Evolutionary conservation across 2,797 vertebrate genomes (phyloP).

Genomic region (Pteropus rufus): DNA sequence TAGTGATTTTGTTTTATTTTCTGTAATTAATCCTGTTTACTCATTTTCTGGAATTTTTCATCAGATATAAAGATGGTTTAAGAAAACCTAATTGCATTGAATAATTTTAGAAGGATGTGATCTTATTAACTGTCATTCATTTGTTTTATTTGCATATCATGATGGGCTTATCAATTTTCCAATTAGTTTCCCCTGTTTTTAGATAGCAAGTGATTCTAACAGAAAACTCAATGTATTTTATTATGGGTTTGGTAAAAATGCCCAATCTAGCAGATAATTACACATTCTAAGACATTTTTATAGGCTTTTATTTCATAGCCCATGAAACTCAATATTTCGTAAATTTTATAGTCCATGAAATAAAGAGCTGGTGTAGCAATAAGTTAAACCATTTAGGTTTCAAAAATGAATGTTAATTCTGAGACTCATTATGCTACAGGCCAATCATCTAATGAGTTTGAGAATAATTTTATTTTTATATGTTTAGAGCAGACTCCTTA

Average conservation of each 20-base stretch:
- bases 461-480: conserved; percentile 62
- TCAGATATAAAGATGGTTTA: conserved; percentile 68
- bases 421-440: conserved; percentile 61
- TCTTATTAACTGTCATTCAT: conserved; percentile 73
- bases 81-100: conserved; percentile 58
- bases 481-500: conserved; percentile 36
- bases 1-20: conserved; percentile 75
- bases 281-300: conserved; percentile 81
- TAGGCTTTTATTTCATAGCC: conserved; percentile 81
- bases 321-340: conserved; percentile 81
- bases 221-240: conserved; percentile 70
- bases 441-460: conserved; percentile 62
- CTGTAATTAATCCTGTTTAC: conserved; percentile 79
- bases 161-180: conserved; percentile 74
- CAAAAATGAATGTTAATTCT: conserved; percentile 80
- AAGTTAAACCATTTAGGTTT: conserved; percentile 72
- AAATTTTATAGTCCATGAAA: conserved; percentile 84
- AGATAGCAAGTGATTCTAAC: conserved; percentile 68
- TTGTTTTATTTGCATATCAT: conserved; percentile 71
- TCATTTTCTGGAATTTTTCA: conserved; percentile 56
- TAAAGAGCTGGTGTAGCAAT: conserved; percentile 78
- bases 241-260: conserved; percentile 76
- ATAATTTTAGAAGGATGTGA: conserved; percentile 56
- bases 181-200: conserved; percentile 71
- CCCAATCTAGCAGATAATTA: conserved; percentile 81